Conservation (phyloP, 2,113 vertebrate species). For the Neogobius melanostomus region DNA sequence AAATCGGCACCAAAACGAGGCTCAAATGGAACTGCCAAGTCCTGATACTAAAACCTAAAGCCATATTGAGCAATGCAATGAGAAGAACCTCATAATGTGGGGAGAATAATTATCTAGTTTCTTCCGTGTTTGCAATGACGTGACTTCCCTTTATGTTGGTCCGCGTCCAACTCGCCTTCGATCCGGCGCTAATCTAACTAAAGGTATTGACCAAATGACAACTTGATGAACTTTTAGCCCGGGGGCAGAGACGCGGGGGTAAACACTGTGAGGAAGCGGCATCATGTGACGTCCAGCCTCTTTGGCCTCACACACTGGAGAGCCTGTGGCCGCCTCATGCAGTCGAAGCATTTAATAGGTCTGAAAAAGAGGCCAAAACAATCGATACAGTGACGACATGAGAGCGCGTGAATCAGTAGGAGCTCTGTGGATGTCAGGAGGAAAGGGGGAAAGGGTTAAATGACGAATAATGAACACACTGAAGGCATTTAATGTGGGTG, state of each 20-base stretch:
- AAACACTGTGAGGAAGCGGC: slow-evolving; percentile 5
- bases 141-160: slow-evolving; percentile 11
- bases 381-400: slow-evolving; percentile 45
- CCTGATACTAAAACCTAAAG: too few relatives aligned
- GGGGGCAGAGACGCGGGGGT: slow-evolving; percentile 15
- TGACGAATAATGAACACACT: slow-evolving; percentile 21
- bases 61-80: too few relatives aligned
- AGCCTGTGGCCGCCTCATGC: slow-evolving; percentile 40
- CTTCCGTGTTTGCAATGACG: background rate
- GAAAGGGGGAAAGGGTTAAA: slow-evolving; percentile 2
- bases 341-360: slow-evolving; percentile 58
- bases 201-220: slow-evolving; percentile 52
- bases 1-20: too few relatives aligned
- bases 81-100: too few relatives aligned
- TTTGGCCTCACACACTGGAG: slow-evolving; percentile 46
- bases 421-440: slow-evolving; percentile 46
- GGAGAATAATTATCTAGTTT: background rate
- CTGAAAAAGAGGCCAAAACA: slow-evolving; percentile 39
- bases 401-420: slow-evolving; percentile 46
- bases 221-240: slow-evolving; percentile 40
- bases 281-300: slow-evolving; percentile 58
- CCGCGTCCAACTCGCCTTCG: slow-evolving; percentile 17
- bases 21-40: too few relatives aligned
- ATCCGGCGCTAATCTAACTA: slow-evolving; percentile 28
- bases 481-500: background rate